Evolutionary conservation across 1,140 invertebrate species (phyloP).

Genomic region (Pogonomyrmex barbatus): DNA sequence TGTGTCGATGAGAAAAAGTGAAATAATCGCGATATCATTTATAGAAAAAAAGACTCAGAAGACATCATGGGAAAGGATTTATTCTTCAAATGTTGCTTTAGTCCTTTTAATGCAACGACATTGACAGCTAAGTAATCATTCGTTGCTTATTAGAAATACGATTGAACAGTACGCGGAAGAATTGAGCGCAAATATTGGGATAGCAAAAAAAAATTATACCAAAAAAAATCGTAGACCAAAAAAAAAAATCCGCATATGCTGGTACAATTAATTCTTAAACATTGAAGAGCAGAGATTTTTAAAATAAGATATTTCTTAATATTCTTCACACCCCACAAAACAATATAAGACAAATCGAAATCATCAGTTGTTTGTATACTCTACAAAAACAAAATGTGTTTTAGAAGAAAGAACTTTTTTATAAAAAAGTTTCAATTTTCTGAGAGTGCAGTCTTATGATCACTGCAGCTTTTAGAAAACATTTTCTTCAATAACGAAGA

Average conservation of each 20-base stretch:
- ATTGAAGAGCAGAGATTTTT: background rate
- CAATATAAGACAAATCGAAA: background rate
- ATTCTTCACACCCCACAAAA: background rate
- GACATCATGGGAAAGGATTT: slow-evolving; percentile 25
- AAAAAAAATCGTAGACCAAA: background rate
- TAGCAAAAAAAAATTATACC: no score
- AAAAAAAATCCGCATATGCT: slow-evolving; percentile 8
- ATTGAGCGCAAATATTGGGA: slow-evolving; percentile 17
- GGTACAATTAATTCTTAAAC: background rate
- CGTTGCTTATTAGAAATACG: slow-evolving; percentile 17
- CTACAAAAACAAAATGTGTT: background rate
- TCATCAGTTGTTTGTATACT: background rate
- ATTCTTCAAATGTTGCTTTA: slow-evolving; percentile 30
- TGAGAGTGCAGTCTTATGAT: background rate
- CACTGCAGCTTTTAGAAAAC: background rate
- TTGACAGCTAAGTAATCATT: background rate
- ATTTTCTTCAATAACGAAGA: background rate
- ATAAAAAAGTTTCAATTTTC: background rate
- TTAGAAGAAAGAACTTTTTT: background rate
- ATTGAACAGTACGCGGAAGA: background rate
- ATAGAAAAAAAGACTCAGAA: background rate
- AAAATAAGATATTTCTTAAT: background rate
- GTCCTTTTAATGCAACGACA: background rate
- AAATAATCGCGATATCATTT: slow-evolving; percentile 47
- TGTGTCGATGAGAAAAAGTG: slow-evolving; percentile 30